Evolutionary conservation across 2,113 vertebrate species (phyloP).

Genomic region (Sus scrofa): DNA sequence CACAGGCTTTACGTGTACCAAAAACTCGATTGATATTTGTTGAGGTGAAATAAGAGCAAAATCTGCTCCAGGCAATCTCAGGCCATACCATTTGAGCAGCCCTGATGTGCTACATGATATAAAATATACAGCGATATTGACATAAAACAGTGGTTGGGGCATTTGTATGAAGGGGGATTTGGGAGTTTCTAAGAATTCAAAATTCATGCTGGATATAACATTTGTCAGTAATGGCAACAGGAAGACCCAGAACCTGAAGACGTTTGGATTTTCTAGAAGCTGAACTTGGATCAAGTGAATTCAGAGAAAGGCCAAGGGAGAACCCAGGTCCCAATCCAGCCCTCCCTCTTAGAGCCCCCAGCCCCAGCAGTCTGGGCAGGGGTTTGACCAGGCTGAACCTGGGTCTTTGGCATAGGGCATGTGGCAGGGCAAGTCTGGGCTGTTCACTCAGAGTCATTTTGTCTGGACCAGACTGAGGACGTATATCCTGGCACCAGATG

Average conservation of each 20-base stretch:
- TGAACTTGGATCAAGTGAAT: neutral
- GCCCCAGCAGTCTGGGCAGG: neutral
- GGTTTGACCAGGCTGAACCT: neutral
- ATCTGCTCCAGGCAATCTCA: neutral
- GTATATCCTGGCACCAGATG: no score
- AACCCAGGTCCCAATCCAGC: neutral
- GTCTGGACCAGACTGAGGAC: neutral
- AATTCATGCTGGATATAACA: neutral
- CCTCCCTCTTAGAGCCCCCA: neutral
- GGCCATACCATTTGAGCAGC: fast-evolving
- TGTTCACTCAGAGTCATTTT: neutral
- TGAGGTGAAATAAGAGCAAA: conserved; percentile 44
- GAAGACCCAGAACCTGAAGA: neutral
- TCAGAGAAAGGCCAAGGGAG: neutral
- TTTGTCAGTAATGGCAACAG: neutral
- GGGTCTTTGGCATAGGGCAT: neutral
- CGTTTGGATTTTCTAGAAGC: neutral
- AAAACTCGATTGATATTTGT: neutral
- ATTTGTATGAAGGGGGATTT: neutral
- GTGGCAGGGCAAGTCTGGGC: neutral
- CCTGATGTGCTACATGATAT: neutral
- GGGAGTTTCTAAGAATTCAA: neutral
- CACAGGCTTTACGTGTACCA: neutral
- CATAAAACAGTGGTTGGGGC: neutral
- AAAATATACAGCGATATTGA: neutral